Conservation (phyloP, 2,113 vertebrate species). For the Podocnemis expansa region DNA sequence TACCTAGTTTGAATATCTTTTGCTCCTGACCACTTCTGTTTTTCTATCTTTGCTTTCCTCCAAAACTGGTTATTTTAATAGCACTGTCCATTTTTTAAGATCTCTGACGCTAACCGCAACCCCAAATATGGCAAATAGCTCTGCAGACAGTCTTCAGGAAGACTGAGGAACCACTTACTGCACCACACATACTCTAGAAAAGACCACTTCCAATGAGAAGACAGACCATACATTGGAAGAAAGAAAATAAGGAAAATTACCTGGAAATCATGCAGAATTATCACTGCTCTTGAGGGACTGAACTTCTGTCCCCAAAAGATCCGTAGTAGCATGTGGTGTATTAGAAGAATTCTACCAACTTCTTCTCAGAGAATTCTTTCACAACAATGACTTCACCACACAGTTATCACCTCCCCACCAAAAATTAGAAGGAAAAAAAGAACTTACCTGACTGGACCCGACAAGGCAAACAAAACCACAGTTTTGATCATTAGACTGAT, state of each 20-base stretch:
- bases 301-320: background rate
- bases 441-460: background rate
- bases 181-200: no score
- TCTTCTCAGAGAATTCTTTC: background rate
- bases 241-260: no score
- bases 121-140: background rate
- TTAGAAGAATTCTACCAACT: background rate
- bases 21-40: conserved; percentile 4
- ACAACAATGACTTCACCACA: background rate
- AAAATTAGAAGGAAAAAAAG: no score
- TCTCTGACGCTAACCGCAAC: background rate
- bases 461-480: background rate
- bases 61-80: background rate
- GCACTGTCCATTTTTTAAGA: background rate
- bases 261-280: no score
- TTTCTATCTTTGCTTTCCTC: conserved; percentile 22
- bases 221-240: no score
- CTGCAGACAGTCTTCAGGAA: no score
- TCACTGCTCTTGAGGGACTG: no score
- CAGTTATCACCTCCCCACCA: no score
- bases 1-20: background rate
- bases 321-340: background rate
- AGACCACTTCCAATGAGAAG: no score
- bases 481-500: background rate
- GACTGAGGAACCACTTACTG: no score